Base-by-base conservation (phyloP, 2,888 invertebrate genomes). In the Melanotus villosus region DNA sequence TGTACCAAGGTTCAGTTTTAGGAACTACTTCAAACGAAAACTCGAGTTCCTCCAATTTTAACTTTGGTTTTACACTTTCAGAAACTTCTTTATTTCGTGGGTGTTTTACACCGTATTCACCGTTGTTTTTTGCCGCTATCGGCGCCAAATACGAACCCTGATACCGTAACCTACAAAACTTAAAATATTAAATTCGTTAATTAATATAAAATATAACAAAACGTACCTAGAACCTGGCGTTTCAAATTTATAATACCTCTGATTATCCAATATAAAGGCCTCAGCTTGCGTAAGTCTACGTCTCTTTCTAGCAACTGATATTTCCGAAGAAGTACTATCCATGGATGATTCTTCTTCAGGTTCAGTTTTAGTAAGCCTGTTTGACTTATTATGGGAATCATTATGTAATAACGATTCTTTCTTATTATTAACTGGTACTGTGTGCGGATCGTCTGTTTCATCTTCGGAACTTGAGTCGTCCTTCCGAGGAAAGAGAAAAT, bases 401-500 rank as follows among this genome's bases (percentile, higher is more conserved):
- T 26, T 43, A 23, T 30, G 26, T 18, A 23, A 5, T 9, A 36
- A 43, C 6, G 74, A 72, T 47, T 72, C 70, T 21, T 70, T 73
- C 21, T 50, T 72, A 12, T 67, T 67, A 54, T 73, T 76, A n/a
- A 68, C 72, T 0, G 76, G 75, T 70, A 79, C 10, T 1, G 23
- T 10, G 77, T 86, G 87, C 5, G 87, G 86, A 45, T 87, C 85
- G 72, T 88, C 89, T 0, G 90, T 90, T 7, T 85, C 84, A 2
- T 88, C 88, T 0, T 87, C 87, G 18, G 88, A 88, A 65, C 86
- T 86, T 0, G 87, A 86, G 65, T 90, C 90, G 14, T 90, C 90
- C 38, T 89, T 87, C 75, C 89, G 90, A 0, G 94, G 92, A 80
- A 95, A 95, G 90, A 95, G 91, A 80, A 95, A 95, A 76, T 92